phyloP scores from a whole-genome alignment of 2,888 invertebrate genomes.

The Oasisia sp. region DNA sequence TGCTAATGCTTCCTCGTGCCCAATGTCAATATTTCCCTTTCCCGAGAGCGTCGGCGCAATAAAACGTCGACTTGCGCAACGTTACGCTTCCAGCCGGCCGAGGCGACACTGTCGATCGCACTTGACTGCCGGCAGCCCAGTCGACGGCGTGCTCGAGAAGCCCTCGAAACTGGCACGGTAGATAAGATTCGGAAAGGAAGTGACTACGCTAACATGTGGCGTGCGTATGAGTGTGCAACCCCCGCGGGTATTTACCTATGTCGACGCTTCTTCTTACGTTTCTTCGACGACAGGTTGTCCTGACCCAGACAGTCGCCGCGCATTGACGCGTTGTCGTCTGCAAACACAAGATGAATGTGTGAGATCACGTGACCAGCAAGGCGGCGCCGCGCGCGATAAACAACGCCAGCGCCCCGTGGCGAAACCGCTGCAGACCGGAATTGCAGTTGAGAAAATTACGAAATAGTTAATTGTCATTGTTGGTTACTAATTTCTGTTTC shows the following conservation, averaged over 20 bases:
- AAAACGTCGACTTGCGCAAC: background rate
- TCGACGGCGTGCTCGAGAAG: background rate
- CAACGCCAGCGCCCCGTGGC: background rate
- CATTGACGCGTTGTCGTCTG: background rate
- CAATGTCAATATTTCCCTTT: constrained; percentile 13
- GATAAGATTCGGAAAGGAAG: constrained; percentile 17
- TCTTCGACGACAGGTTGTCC: constrained; percentile 35
- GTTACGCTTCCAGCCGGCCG: background rate
- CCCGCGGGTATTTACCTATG: background rate
- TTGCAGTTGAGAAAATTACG: background rate
- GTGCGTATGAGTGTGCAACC: background rate
- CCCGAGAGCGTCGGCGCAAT: background rate
- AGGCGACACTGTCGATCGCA: background rate
- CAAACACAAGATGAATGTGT: background rate
- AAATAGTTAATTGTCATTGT: background rate
- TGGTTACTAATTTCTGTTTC: background rate
- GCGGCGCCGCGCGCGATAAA: background rate
- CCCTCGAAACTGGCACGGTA: constrained; percentile 12
- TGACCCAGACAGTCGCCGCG: background rate
- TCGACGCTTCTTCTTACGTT: constrained; percentile 45
- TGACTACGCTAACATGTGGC: background rate
- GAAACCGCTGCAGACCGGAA: background rate
- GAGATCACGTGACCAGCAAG: background rate
- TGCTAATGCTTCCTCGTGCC: background rate
- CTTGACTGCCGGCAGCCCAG: background rate